Base-by-base conservation (phyloP, 2,888 invertebrate genomes). In the Tholera decimalis region DNA sequence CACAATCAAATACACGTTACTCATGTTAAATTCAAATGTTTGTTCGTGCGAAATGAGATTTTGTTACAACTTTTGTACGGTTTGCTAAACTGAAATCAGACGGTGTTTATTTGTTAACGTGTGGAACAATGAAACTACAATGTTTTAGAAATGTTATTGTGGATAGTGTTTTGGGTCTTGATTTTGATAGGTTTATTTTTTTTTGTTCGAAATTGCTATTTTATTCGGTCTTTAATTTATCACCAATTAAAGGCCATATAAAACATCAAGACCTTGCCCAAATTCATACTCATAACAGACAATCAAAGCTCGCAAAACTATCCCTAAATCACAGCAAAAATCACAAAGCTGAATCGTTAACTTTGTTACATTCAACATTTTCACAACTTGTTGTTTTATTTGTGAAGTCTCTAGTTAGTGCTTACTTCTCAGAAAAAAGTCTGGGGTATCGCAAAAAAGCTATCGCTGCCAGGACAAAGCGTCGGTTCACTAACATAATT, bases 401-500 rank as follows among this genome's bases (percentile, higher is more conserved):
- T 86, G 77, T 79, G 73, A 85, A 84, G 78, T 83, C 77, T 82
- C 83, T 83, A 87, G 84, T 87, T 87, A 86, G 82, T 82, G 79
- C 73, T 82, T 83, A 83, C 82, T 84, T 84, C 80, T 83, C 80
- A 79, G 79, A 80, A 86, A 84, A 85, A 83, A 82, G 78, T 85
- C 81, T 80, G 83, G 79, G 65, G 83, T 85, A 85, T 85, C 81
- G 81, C 83, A 86, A 87, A 88, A 88, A 88, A 86, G 84, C 83
- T 80, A 86, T 84, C 77, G 82, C 77, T 79, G 78, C 73, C 77
- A 82, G 83, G 83, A 87, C 85, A 84, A 85, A 85, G 85, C 77
- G 80, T 64, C 84, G 84, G 83, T 87, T 86, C 86, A 85, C 87
- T 88, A 88, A 88, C 87, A 85, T 87, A 87, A 88, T 88, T 86